Base-by-base conservation (phyloP, 2,888 invertebrate species). In the Masnerella sp. region DNA sequence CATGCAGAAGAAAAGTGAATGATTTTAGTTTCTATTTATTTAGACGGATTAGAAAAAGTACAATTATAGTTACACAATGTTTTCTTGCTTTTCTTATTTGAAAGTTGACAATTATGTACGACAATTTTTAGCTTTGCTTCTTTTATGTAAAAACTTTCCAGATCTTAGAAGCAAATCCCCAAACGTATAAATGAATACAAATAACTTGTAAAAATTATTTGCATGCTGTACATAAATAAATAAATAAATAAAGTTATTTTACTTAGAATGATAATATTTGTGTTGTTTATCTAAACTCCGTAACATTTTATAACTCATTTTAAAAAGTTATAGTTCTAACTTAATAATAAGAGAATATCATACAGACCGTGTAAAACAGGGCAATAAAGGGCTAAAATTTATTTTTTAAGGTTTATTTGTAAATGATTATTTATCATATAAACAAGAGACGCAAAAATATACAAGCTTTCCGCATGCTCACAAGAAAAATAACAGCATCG, bases 361-460 rank as follows among this genome's bases (percentile, higher is more conserved):
- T 30, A 30, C 5, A 30, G n/a, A 30, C 5, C 5, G 5, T 30
- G 30, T 5, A 38, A 15, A 5, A 15, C n/a, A 38, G n/a, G n/a
- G n/a, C n/a, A n/a, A n/a, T n/a, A n/a, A n/a, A n/a, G n/a, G n/a
- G n/a, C n/a, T n/a, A n/a, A n/a, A n/a, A n/a, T n/a, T n/a, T n/a
- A n/a, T 78, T 79, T 77, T 74, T 74, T 62, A 76, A 78, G 72
- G 75, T 81, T 82, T 83, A 82, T 84, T 84, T 84, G 81, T 83
- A 83, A 83, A 82, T 83, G 77, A 81, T 83, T 80, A n/a, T n/a
- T n/a, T n/a, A 81, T 84, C 78, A 83, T 85, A 85, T 83, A 85
- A 85, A 85, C 82, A 84, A 84, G 83, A 82, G 83, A 80, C 83
- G 83, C 83, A 84, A 85, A 85, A 84, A 85, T 85, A 85, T 85